phyloP scores from a whole-genome alignment of 1,140 invertebrate genomes.

The Heterodera carotae region DNA sequence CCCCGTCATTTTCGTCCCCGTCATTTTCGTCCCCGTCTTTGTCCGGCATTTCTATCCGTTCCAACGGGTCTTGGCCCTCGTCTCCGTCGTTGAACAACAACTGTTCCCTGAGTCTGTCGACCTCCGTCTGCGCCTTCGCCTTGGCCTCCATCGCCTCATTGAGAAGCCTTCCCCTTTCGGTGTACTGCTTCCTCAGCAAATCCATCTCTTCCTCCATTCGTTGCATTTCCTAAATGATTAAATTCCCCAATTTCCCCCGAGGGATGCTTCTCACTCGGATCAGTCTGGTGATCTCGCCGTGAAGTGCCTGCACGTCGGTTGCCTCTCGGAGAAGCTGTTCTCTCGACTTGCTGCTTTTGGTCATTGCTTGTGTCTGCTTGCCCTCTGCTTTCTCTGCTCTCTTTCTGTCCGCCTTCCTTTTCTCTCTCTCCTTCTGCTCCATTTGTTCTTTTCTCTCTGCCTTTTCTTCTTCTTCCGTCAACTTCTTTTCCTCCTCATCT shows the following conservation, averaged over 20 bases:
- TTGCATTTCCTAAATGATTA: constrained; percentile 28
- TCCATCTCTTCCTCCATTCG: constrained; percentile 27
- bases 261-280: constrained; percentile 18
- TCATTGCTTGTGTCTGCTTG: neutral
- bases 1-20: neutral
- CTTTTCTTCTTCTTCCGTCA: constrained; percentile 14
- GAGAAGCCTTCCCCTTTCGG: constrained; percentile 10
- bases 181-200: constrained; percentile 17
- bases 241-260: neutral
- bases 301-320: constrained; percentile 20
- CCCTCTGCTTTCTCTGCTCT: neutral
- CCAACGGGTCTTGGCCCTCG: constrained; percentile 29
- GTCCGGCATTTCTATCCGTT: constrained; percentile 29
- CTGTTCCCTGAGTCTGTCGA: constrained; percentile 42
- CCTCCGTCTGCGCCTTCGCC: constrained; percentile 14
- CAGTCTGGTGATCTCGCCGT: constrained; percentile 22
- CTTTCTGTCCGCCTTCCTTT: neutral
- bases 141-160: constrained; percentile 11
- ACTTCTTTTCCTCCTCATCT: constrained; percentile 17
- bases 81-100: constrained; percentile 30
- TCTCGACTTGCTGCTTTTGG: constrained; percentile 12
- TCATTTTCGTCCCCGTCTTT: neutral
- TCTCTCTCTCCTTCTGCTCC: constrained; percentile 6
- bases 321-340: constrained; percentile 23
- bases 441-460: neutral